Percentiles rank a stretch among this genome's conserved stretches.
Conservation (phyloP, 1,140 invertebrate species). For the Calliopsis andreniformis region DNA sequence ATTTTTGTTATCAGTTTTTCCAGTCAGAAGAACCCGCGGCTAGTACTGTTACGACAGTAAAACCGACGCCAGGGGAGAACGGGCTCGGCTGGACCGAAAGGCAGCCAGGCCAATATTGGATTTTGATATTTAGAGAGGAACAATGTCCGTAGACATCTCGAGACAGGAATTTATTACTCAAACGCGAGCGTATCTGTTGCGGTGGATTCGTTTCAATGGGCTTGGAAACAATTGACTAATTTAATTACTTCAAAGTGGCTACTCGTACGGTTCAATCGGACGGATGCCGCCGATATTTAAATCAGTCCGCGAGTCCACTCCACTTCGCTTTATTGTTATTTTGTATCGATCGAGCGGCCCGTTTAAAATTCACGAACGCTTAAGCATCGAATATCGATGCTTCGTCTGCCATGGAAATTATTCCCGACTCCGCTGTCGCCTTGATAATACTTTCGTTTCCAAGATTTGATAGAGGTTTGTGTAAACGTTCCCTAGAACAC, state of each 20-base stretch:
- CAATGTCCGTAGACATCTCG: constrained; percentile 10
- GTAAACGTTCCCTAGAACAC: too few species aligned
- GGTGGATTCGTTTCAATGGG: not conserved
- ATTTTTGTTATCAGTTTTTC: constrained; percentile 23
- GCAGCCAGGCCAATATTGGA: constrained; percentile 34
- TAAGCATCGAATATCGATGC: constrained; percentile 23
- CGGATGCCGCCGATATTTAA: constrained; percentile 34
- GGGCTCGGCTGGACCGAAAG: not conserved
- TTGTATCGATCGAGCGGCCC: constrained; percentile 4
- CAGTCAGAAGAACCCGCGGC: not conserved
- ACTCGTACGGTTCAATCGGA: constrained; percentile 30
- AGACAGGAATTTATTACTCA: constrained; percentile 32
- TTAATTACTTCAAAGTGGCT: constrained; percentile 40
- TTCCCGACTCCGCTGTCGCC: not conserved
- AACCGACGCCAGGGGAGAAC: not conserved
- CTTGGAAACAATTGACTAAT: constrained; percentile 22
- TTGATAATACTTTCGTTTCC: not conserved
- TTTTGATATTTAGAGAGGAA: constrained; percentile 40
- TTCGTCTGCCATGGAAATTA: constrained; percentile 15
- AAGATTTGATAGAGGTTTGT: too few species aligned
- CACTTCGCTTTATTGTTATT: not conserved
- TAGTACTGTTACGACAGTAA: not conserved
- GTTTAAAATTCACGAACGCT: constrained; percentile 38
- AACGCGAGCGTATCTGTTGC: constrained; percentile 1
- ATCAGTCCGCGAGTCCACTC: not conserved